Evolutionary conservation across 2,888 invertebrate species (phyloP).

Genomic region (Andrena fulva): DNA sequence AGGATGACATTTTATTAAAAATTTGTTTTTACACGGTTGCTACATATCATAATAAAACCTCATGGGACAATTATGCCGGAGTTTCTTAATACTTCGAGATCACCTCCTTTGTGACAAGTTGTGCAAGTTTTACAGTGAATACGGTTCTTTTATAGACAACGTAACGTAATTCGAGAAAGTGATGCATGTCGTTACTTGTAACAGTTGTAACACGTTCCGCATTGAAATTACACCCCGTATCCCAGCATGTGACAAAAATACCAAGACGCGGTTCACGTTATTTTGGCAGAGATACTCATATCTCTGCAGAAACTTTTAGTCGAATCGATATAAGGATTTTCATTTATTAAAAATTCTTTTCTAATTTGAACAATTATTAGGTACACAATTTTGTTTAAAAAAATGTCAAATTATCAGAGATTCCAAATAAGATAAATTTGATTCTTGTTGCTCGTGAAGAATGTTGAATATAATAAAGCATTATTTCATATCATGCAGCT

Average conservation of each 20-base stretch:
- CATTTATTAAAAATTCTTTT: not conserved
- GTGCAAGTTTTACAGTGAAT: conserved; percentile 28
- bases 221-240: conserved; percentile 36
- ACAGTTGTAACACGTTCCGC: conserved; percentile 27
- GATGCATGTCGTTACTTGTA: conserved; percentile 27
- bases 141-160: conserved; percentile 32
- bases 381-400: no score
- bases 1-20: no score
- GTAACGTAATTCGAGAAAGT: conserved; percentile 59
- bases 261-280: not conserved
- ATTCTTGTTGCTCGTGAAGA: no score
- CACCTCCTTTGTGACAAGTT: not conserved
- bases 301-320: not conserved
- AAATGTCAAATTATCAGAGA: no score
- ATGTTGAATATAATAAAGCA: not conserved
- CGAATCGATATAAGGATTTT: not conserved
- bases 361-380: no score
- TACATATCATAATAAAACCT: not conserved
- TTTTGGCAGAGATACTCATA: not conserved
- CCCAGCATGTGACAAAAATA: conserved; percentile 42
- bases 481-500: no score
- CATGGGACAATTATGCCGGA: not conserved
- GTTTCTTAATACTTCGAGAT: conserved; percentile 4
- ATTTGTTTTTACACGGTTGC: not conserved
- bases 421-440: no score